Conservation (phyloP, 2,888 invertebrate species). For the Tanytarsus gracilentus region DNA sequence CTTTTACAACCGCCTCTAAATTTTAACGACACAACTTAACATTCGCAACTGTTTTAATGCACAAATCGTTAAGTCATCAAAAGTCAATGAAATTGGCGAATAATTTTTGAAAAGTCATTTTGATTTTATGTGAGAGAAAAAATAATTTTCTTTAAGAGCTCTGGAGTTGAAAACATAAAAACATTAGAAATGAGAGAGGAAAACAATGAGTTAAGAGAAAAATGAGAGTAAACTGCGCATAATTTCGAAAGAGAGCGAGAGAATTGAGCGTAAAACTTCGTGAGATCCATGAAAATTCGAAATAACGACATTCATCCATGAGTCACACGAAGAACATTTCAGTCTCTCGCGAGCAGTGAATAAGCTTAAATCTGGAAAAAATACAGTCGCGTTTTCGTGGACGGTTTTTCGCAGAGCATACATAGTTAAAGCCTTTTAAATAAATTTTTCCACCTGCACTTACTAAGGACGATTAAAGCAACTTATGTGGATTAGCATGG, state of each 20-base stretch:
- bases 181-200: background rate
- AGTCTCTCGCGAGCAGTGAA: constrained; percentile 1
- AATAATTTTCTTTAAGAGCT: no score
- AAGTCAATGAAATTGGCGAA: no score
- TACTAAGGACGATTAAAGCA: background rate
- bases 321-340: background rate
- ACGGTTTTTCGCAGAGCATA: background rate
- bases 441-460: background rate
- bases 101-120: no score
- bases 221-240: background rate
- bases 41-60: background rate
- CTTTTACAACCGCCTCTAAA: background rate
- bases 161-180: no score
- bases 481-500: constrained; percentile 5
- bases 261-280: background rate
- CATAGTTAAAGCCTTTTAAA: background rate
- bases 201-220: background rate
- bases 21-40: background rate
- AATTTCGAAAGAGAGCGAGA: background rate
- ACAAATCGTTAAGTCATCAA: background rate
- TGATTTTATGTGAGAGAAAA: no score
- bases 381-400: background rate
- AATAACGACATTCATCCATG: background rate
- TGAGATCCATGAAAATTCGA: background rate
- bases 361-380: background rate